phyloP scores from a whole-genome alignment of 2,888 invertebrate species.

The Aporophyla nigra region DNA sequence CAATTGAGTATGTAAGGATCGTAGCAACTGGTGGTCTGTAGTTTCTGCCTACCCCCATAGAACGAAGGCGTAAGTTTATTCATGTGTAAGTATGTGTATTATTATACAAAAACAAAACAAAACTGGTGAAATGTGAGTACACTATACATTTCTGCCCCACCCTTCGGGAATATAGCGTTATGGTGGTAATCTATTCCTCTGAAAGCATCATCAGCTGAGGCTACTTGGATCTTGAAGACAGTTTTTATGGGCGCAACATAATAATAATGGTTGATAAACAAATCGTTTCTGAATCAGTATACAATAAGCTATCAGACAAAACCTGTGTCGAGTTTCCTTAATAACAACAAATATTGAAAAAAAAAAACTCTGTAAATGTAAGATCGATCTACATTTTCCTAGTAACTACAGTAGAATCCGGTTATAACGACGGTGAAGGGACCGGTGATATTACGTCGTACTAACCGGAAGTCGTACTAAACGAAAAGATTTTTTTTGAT shows the following conservation, averaged over 20 bases:
- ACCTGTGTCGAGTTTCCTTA: not conserved
- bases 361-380: not conserved
- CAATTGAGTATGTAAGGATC: too few relatives aligned
- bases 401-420: too few relatives aligned
- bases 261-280: not conserved
- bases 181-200: not conserved
- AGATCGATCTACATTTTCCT: not conserved
- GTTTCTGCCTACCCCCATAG: too few relatives aligned
- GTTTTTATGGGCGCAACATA: not conserved
- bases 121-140: not conserved
- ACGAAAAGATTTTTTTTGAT: too few relatives aligned
- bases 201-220: not conserved
- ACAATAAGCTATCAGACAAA: not conserved
- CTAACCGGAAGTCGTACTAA: too few relatives aligned
- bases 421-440: too few relatives aligned
- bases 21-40: too few relatives aligned
- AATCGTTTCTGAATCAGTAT: not conserved
- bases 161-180: not conserved
- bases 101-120: not conserved
- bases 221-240: not conserved
- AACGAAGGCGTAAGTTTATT: too few relatives aligned
- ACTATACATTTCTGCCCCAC: not conserved
- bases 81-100: too few relatives aligned
- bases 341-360: not conserved
- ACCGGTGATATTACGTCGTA: too few relatives aligned